A percentile compares a stretch with the other conserved stretches of the same genome.
These are phyloP conservation scores for Merops nubicus DNA, from an alignment of 2,113 vertebrate genomes.

Conservation along the genomic window DNA sequence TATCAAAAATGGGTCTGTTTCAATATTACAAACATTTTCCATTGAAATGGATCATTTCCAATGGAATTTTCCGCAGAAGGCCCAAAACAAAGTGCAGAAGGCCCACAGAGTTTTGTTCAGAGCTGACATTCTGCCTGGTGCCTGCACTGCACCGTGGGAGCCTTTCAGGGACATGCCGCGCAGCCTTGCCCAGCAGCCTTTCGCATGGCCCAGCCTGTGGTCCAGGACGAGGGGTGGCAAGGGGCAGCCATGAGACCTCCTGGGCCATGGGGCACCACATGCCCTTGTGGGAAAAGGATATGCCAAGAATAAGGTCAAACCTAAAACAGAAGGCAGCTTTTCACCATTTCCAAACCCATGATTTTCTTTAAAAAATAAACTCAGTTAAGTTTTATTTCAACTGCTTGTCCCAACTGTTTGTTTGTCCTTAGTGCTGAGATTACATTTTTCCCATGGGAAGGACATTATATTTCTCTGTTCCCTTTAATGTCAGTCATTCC, in stretches of 20 bases:
- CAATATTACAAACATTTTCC: not conserved
- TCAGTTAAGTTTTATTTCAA: constrained; percentile 26
- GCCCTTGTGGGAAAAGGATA: not conserved
- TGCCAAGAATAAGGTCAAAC: constrained; percentile 43
- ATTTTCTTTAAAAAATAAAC: constrained; percentile 57
- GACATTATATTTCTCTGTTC: not conserved
- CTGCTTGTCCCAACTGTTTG: constrained; percentile 42
- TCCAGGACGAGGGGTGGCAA: not conserved
- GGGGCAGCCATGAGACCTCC: accelerated
- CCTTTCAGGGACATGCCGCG: accelerated
- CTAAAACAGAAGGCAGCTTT: constrained; percentile 1
- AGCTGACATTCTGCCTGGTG: not conserved
- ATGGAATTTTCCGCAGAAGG: constrained; percentile 38
- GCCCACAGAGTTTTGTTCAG: accelerated
- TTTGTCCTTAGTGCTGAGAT: constrained; percentile 53
- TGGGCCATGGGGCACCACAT: not conserved
- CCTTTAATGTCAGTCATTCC: not conserved
- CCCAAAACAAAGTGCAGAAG: not conserved
- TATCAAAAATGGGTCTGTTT: constrained; percentile 41
- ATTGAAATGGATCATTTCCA: not conserved
- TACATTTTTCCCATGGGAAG: constrained; percentile 42
- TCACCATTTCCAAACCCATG: constrained; percentile 42
- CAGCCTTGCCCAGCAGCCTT: not conserved
- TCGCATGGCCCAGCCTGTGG: accelerated
- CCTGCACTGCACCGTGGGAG: not conserved